A percentile compares a stretch with the other conserved stretches of the same genome.
Conservation (phyloP, 1,140 invertebrate species). For the Tachypleus tridentatus region DNA sequence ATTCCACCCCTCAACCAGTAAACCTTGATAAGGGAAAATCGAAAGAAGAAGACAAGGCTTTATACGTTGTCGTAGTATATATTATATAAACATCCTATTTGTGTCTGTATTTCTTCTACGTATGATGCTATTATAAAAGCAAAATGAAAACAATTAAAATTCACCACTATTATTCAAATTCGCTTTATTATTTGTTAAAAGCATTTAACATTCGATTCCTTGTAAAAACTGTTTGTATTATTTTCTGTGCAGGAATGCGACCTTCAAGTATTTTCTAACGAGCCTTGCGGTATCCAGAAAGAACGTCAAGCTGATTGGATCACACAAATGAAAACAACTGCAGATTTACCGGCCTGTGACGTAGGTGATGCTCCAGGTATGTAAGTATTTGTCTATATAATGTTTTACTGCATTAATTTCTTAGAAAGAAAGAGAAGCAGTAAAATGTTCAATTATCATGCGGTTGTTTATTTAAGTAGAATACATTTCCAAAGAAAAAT, state of each 20-base stretch:
- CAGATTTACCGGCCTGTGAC: slow-evolving; percentile 23
- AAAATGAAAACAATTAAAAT: no score
- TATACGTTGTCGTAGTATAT: background rate
- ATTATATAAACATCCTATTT: background rate
- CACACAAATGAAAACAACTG: slow-evolving; percentile 2
- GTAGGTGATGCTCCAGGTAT: slow-evolving; percentile 23
- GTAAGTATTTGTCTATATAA: background rate
- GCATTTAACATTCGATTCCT: background rate
- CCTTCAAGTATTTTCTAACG: slow-evolving; percentile 24
- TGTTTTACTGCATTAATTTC: no score
- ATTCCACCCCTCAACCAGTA: no score
- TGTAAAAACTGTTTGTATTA: background rate
- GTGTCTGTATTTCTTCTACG: background rate
- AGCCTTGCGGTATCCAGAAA: slow-evolving; percentile 31
- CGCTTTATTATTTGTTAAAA: no score
- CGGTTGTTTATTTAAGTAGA: no score
- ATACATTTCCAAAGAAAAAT: no score
- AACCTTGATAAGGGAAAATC: no score
- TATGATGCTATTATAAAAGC: background rate
- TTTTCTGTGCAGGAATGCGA: slow-evolving; percentile 29
- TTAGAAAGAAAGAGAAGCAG: no score
- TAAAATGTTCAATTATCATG: no score
- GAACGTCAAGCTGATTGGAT: slow-evolving; percentile 3
- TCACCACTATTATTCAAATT: no score
- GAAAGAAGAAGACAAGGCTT: background rate